Base-by-base conservation (phyloP, 2,113 vertebrate genomes). In the Patagioenas fasciata region DNA sequence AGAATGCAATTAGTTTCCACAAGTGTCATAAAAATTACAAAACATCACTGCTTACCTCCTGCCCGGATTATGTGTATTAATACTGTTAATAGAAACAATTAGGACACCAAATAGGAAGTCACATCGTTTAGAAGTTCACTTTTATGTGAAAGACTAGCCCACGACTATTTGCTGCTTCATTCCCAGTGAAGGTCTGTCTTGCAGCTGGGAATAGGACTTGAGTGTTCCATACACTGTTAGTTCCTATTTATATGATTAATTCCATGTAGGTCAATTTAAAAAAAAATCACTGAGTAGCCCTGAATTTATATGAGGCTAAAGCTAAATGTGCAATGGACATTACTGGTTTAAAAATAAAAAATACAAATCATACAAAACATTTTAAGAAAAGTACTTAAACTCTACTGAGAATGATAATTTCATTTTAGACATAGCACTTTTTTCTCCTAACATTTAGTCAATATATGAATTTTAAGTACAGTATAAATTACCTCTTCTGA, bases 301-400 rank as follows among this genome's bases (percentile, higher is more conserved):
- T 80, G 61, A 92, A 91, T 82, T 66, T 73, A 80, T 66, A 80
- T 34, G 40, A 61, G 40, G 56, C 31, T 88, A 96, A 94, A 96
- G 13, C 23, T 67, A 56, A 84, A 74, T 20, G 7, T 44, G 9
- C 26, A 93, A 81, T 56, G 17, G 32, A 9, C 42, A 31, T 51
- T 62, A 44, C 8, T 47, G 19, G 13, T 24, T 70, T 73, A 67
- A 86, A 88, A 89, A 56, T 40, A 53, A 75, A 60, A 64, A 62
- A 34, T 3, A 79, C 58, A 67, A 80, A 64, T 42, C 20, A 69
- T 32, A 80, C 10, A 58, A 93, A 53, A 54, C 10, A 73, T 79
- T 69, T 66, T 74, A 93, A 88, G 73, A 28, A 65, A 79, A 58
- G 50, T 25, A 88, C 20, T 94, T 84, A 25, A 64, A 79, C 20